These are phyloP conservation scores for Schizaphis graminum DNA, from an alignment of 2,888 invertebrate genomes.

Conservation along the genomic window DNA sequence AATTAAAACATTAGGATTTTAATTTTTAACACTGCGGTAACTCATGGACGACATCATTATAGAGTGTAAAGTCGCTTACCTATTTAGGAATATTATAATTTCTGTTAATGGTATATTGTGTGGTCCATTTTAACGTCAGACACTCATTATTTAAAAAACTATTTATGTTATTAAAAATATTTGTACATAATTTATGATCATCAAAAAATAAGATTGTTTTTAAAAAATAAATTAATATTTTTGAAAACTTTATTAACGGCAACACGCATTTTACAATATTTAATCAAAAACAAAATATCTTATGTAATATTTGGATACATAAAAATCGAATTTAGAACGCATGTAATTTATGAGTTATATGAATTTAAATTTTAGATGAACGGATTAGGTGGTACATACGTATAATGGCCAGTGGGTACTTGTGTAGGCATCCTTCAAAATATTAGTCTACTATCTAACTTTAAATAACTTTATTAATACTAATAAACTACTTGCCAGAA, in stretches of 20 bases:
- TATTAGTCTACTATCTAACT: no score
- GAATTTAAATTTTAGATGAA: neutral
- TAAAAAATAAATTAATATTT: neutral
- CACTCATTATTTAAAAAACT: neutral
- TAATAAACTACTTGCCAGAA: no score
- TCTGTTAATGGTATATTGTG: neutral
- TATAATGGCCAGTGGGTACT: neutral
- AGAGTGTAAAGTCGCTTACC: neutral
- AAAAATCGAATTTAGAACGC: neutral
- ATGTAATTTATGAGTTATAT: neutral
- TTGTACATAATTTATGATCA: neutral
- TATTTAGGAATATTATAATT: neutral
- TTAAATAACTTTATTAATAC: no score
- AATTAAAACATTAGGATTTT: neutral
- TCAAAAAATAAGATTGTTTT: neutral
- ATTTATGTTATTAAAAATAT: neutral
- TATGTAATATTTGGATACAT: neutral
- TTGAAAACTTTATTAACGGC: neutral
- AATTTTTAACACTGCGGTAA: neutral
- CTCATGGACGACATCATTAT: neutral
- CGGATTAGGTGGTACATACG: no score
- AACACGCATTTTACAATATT: neutral
- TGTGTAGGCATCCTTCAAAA: no score
- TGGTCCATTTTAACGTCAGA: neutral
- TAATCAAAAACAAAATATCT: neutral